Evolutionary conservation across 1,140 invertebrate genomes (phyloP).

Genomic region (Adelges cooleyi): DNA sequence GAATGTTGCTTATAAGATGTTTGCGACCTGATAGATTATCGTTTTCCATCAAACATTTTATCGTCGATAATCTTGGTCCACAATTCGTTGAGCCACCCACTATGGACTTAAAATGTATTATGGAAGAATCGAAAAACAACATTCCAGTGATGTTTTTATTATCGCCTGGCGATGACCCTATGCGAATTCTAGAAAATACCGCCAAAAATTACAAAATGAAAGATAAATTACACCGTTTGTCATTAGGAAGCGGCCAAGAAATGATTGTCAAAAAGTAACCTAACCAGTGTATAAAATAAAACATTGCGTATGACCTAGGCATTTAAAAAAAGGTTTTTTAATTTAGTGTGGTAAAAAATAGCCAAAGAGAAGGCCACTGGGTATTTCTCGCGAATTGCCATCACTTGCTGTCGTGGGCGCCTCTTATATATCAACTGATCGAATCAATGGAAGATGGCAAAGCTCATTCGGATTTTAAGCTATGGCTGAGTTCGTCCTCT

Average conservation of each 20-base stretch:
- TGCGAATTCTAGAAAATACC: neutral
- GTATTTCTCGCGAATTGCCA: constrained; percentile 86
- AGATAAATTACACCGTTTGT: neutral
- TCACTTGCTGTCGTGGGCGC: constrained; percentile 79
- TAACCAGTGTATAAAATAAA: too few relatives aligned
- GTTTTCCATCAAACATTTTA: neutral
- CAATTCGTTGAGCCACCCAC: neutral
- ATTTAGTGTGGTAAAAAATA: constrained; percentile 37
- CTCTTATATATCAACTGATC: constrained; percentile 67
- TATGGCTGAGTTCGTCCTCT: constrained; percentile 75
- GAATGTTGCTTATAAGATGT: neutral
- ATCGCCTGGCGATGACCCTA: neutral
- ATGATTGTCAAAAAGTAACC: neutral
- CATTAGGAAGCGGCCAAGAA: neutral
- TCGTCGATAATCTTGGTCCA: neutral
- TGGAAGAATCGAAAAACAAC: neutral
- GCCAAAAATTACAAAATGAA: neutral
- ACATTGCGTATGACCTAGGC: too few relatives aligned
- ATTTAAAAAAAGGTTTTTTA: too few relatives aligned
- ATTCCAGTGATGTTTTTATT: neutral
- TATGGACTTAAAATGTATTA: neutral
- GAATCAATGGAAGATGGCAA: constrained; percentile 38
- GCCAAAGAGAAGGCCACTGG: constrained; percentile 55
- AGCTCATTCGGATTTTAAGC: constrained; percentile 42
- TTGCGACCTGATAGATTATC: neutral